phyloP scores from a whole-genome alignment of 2,113 vertebrate genomes.

The Panurus biarmicus region DNA sequence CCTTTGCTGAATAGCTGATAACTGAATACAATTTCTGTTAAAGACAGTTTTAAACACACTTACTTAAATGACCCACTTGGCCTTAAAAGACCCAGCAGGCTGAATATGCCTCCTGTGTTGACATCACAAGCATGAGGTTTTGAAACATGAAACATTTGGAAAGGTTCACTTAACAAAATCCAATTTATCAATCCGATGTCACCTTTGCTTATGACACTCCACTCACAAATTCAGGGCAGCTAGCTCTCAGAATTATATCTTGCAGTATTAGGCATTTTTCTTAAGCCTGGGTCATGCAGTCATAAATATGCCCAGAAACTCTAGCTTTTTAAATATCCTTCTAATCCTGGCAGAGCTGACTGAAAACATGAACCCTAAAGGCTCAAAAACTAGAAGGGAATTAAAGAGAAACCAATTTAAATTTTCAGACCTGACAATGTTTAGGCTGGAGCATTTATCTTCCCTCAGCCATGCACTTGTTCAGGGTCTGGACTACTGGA shows the following conservation, averaged over 20 bases:
- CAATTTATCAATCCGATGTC: not conserved
- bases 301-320: not conserved
- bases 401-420: conserved; percentile 6
- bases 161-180: not conserved
- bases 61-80: not conserved
- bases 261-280: not conserved
- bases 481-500: not conserved
- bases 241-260: not conserved
- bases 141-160: not conserved
- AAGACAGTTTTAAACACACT: not conserved
- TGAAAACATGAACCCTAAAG: not conserved
- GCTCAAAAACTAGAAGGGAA: not conserved
- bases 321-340: not conserved
- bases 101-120: not conserved
- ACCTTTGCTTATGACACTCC: not conserved
- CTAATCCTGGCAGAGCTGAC: conserved; percentile 12
- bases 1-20: not conserved
- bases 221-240: not conserved
- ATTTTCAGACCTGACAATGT: not conserved
- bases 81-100: not conserved
- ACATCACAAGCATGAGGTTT: not conserved
- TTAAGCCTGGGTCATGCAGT: not conserved
- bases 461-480: not conserved
- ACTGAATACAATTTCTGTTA: not conserved
- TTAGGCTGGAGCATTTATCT: not conserved